A percentile compares a stretch with the other conserved stretches of the same genome.
Conservation (phyloP, 2,797 vertebrate genomes). For the Spondyliosoma cantharus region DNA sequence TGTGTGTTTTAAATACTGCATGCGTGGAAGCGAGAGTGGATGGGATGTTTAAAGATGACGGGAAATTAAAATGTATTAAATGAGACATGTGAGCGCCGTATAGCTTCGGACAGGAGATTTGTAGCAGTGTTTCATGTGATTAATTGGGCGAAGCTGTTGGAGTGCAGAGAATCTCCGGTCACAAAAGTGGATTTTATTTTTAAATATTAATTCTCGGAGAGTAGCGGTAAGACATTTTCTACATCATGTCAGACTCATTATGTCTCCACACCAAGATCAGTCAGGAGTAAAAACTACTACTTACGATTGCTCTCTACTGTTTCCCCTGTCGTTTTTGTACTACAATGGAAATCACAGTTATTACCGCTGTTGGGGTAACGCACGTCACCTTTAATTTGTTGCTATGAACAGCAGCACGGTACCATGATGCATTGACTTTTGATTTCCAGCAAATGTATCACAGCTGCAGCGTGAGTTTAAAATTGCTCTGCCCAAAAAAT, state of each 20-base stretch:
- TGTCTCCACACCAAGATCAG: slow-evolving; percentile 27
- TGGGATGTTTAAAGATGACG: slow-evolving; percentile 49
- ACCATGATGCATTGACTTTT: not conserved
- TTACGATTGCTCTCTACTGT: slow-evolving; percentile 13
- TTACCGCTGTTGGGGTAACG: not conserved
- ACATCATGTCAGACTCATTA: slow-evolving; percentile 13
- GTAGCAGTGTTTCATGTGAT: slow-evolving; percentile 49
- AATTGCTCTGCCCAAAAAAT: not conserved
- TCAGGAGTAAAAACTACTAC: slow-evolving; percentile 37
- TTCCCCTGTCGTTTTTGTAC: slow-evolving; percentile 11
- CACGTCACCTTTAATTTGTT: slow-evolving; percentile 12
- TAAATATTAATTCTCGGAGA: slow-evolving; percentile 37
- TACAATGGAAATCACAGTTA: slow-evolving; percentile 15
- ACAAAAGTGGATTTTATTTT: slow-evolving; percentile 36
- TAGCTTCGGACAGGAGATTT: slow-evolving; percentile 42
- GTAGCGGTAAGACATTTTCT: slow-evolving; percentile 10
- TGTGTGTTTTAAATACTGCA: slow-evolving; percentile 50
- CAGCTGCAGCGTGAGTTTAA: not conserved
- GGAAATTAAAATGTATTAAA: slow-evolving; percentile 56
- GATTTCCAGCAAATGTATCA: not conserved
- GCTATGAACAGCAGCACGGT: not conserved
- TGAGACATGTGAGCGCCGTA: slow-evolving; percentile 36
- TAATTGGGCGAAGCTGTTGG: slow-evolving; percentile 45
- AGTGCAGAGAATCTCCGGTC: slow-evolving; percentile 24
- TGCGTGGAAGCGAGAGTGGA: slow-evolving; percentile 30